Evolutionary conservation across 2,113 vertebrate species (phyloP).

Genomic region (Misgurnus anguillicaudatus): DNA sequence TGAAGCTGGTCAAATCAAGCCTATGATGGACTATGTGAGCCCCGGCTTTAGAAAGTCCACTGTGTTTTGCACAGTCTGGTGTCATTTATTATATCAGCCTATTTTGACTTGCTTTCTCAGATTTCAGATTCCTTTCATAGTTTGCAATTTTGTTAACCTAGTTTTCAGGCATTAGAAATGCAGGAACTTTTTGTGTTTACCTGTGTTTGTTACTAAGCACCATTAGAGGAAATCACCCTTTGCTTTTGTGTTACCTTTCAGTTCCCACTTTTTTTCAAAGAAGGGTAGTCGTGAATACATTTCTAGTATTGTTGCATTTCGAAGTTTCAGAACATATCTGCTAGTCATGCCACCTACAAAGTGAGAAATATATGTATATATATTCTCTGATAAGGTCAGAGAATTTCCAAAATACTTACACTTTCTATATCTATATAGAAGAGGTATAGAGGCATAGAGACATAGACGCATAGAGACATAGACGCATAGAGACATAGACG

Average conservation of each 20-base stretch:
- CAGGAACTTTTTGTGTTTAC: neutral
- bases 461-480: too few species aligned
- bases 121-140: neutral
- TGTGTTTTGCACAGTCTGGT: neutral
- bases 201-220: neutral
- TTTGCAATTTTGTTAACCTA: too few species aligned
- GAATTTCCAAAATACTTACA: too few species aligned
- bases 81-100: neutral
- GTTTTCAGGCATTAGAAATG: neutral
- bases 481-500: too few species aligned
- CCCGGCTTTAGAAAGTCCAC: neutral
- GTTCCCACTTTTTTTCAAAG: slow-evolving; percentile 45
- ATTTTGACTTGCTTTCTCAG: neutral
- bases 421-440: too few species aligned
- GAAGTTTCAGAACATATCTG: slow-evolving; percentile 3
- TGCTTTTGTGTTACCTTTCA: slow-evolving; percentile 41
- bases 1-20: slow-evolving; percentile 2
- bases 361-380: neutral
- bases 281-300: neutral
- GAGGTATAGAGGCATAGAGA: too few species aligned
- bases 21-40: neutral
- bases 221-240: slow-evolving; percentile 17
- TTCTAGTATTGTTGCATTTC: slow-evolving; percentile 20
- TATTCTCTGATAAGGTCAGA: too few species aligned
- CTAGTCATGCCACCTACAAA: neutral